Conservation (phyloP, 2,888 invertebrate genomes). For the Ormyrus thymus region DNA sequence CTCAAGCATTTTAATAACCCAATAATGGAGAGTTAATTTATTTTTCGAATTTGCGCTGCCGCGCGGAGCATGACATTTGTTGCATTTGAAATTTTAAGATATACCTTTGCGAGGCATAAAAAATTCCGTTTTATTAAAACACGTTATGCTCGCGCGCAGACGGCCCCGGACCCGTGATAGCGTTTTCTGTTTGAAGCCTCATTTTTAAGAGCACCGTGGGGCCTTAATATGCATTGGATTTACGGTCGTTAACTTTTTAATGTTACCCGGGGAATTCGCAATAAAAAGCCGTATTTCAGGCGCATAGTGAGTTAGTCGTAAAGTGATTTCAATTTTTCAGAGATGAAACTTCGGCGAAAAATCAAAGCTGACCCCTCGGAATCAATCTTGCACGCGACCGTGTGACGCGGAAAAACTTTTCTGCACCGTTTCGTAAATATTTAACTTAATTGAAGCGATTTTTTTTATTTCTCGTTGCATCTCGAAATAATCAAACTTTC, state of each 20-base stretch:
- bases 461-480: too few species aligned
- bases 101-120: neutral
- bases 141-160: neutral
- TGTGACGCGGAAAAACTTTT: too few species aligned
- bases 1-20: constrained; percentile 8
- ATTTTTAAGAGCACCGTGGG: constrained; percentile 32
- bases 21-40: constrained; percentile 10
- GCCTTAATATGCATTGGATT: constrained; percentile 49
- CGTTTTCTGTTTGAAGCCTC: constrained; percentile 31
- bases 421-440: too few species aligned
- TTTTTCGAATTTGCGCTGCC: neutral
- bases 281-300: constrained; percentile 41
- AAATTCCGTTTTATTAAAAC: constrained; percentile 27
- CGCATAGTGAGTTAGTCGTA: constrained; percentile 37
- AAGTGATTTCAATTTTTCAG: constrained; percentile 48
- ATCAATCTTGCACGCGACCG: too few species aligned
- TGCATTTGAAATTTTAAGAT: too few species aligned
- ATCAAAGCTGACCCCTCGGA: constrained; percentile 14
- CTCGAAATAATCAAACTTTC: too few species aligned
- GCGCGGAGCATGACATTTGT: neutral
- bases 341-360: constrained; percentile 1
- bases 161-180: neutral
- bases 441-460: too few species aligned
- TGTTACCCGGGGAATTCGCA: constrained; percentile 34
- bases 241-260: constrained; percentile 51